Base-by-base conservation (phyloP, 2,888 invertebrate genomes). In the Oscheius sp. region DNA sequence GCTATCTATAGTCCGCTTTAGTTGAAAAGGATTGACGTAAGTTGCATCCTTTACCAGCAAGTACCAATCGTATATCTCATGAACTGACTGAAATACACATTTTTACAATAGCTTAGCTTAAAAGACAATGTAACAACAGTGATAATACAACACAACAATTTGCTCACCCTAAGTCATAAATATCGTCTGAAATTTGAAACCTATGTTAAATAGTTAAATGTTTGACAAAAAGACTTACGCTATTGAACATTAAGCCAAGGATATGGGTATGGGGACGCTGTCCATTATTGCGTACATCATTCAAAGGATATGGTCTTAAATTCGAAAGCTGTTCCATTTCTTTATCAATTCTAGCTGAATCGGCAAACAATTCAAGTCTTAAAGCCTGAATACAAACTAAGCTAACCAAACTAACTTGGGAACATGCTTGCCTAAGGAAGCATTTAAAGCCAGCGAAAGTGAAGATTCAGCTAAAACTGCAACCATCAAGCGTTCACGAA, bases 31-130 rank as follows among this genome's bases (percentile, higher is more conserved):
- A 87, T 95, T 93, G 63, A 96, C 90, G 87, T 92, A 96, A 0
- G 92, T 92, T 6, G 90, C 90, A 88, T 96, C 96, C 48, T 92
- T 92, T 53, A 93, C 91, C 58, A 97, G 89, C 87, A 93, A 92
- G 89, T 95, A 96, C 89, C 93, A 96, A 88, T 96, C 95, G 88
- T 92, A 96, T 81, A 92, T 93, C 82, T 95, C 82, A 63, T 82
- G 83, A 4, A 83, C 70, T 0, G 78, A 75, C 84, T 84, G 75
- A 53, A 82, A 75, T n/a, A n/a, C n/a, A n/a, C n/a, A n/a, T n/a
- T n/a, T n/a, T n/a, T 12, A 37, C 8, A 17, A 15, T 57, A 25
- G 12, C 12, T 12, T 10, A 55, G 25, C n/a, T 1, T 12, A 12
- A 48, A 4, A n/a, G n/a, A 17, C 17, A 65, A 48, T 48, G n/a